phyloP scores from a whole-genome alignment of 64 coral and sea anemone species.

The Montipora efflorescens region DNA sequence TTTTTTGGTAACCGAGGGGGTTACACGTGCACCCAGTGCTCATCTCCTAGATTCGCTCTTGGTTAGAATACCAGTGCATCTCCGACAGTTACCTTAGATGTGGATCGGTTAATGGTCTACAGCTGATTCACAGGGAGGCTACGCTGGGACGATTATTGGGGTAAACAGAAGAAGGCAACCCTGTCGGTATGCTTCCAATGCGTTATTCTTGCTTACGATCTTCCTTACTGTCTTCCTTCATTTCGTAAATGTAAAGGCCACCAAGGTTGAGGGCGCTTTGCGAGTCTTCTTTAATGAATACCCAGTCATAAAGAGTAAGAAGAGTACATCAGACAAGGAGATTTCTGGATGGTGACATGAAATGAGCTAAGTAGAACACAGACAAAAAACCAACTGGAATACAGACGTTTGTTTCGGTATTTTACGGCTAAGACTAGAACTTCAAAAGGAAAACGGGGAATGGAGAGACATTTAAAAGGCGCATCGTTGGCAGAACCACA shows the following conservation, averaged over 20 bases:
- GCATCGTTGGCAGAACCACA: too few species aligned
- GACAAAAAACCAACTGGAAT: too few species aligned
- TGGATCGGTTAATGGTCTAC: neutral
- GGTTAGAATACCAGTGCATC: conserved; percentile 6
- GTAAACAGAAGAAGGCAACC: neutral
- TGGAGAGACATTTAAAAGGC: too few species aligned
- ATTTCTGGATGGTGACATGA: too few species aligned
- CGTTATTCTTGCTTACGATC: conserved; percentile 1
- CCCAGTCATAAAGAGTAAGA: neutral
- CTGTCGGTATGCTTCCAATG: neutral
- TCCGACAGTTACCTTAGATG: neutral
- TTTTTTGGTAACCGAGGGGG: too few species aligned
- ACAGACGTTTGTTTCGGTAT: too few species aligned
- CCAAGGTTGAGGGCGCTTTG: neutral
- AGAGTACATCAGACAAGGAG: too few species aligned
- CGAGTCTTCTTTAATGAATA: conserved; percentile 20
- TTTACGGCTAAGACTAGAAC: too few species aligned
- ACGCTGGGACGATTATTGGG: neutral
- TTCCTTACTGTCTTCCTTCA: neutral
- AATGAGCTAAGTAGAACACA: too few species aligned
- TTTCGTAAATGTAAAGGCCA: neutral
- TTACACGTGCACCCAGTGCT: too few species aligned
- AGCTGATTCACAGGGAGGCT: conserved; percentile 14
- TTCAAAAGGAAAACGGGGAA: too few species aligned
- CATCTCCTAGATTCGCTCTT: too few species aligned